Evolutionary conservation across 2,888 invertebrate genomes (phyloP).

Genomic region (Ophion ventricosus): DNA sequence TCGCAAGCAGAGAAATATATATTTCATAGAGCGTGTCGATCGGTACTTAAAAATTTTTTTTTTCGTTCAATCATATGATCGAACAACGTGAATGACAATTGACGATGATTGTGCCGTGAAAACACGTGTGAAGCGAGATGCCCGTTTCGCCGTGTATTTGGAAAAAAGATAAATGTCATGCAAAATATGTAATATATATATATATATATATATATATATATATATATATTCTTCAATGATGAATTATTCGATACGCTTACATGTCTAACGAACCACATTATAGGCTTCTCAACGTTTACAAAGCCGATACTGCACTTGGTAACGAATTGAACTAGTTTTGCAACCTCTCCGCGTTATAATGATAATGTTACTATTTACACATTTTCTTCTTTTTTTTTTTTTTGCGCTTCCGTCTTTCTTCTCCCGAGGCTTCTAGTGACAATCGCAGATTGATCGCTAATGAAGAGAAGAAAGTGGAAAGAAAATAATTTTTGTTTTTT

Average conservation of each 20-base stretch:
- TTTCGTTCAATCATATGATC: slow-evolving; percentile 1
- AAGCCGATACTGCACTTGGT: slow-evolving; percentile 77
- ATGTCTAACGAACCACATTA: slow-evolving; percentile 67
- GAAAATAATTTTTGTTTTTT: background rate
- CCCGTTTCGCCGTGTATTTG: slow-evolving; percentile 63
- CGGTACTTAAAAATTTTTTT: slow-evolving; percentile 48
- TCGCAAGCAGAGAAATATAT: slow-evolving; percentile 25
- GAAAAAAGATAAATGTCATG: slow-evolving; percentile 27
- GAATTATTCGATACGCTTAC: slow-evolving; percentile 62
- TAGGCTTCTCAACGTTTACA: slow-evolving; percentile 66
- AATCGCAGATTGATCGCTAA: slow-evolving; percentile 43
- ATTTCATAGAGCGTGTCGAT: slow-evolving; percentile 29
- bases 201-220: slow-evolving; percentile 9
- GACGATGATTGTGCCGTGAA: slow-evolving; percentile 32
- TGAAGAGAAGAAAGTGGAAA: slow-evolving; percentile 27
- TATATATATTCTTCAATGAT: slow-evolving; percentile 36
- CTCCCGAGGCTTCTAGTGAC: slow-evolving; percentile 29
- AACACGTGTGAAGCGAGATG: slow-evolving; percentile 65
- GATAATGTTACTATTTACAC: slow-evolving; percentile 73
- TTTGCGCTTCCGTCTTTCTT: slow-evolving; percentile 18
- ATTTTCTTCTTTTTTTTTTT: slow-evolving; percentile 49
- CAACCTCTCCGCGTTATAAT: slow-evolving; percentile 71
- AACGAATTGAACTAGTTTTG: slow-evolving; percentile 79
- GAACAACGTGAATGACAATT: slow-evolving; percentile 28
- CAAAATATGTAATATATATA: slow-evolving; percentile 6